Conservation (phyloP, 2,797 vertebrate genomes). For the Hoplostethus mediterraneus region DNA sequence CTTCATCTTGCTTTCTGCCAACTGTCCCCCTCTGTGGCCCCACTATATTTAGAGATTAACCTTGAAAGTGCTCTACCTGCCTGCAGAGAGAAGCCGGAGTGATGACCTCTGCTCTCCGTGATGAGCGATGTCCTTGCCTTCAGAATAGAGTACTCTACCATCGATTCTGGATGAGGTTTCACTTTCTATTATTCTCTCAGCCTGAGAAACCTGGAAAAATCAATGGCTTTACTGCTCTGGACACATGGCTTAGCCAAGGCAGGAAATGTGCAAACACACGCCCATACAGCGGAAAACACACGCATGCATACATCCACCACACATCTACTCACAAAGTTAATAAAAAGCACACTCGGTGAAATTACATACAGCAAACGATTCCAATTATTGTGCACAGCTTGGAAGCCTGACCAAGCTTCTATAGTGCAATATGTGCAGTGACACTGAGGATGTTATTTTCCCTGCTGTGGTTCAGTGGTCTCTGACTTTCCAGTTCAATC, state of each 20-base stretch:
- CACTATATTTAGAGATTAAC: constrained; percentile 67
- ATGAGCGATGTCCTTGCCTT: constrained; percentile 58
- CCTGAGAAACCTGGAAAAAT: constrained; percentile 62
- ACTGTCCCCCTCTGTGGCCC: constrained; percentile 19
- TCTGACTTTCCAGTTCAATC: constrained; percentile 31
- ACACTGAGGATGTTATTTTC: constrained; percentile 19
- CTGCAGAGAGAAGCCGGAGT: constrained; percentile 37
- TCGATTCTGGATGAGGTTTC: constrained; percentile 75
- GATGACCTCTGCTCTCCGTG: constrained; percentile 31
- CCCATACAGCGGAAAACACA: background rate
- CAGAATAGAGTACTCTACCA: constrained; percentile 59
- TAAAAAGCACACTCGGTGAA: constrained; percentile 1
- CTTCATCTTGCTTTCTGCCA: constrained; percentile 13
- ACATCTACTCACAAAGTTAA: background rate
- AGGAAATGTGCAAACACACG: constrained; percentile 17
- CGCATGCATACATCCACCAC: background rate
- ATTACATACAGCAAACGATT: background rate
- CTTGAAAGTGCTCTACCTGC: constrained; percentile 60
- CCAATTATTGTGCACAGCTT: background rate
- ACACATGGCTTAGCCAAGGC: constrained; percentile 32
- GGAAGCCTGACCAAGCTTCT: background rate
- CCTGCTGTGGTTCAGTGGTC: constrained; percentile 36
- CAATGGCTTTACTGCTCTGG: constrained; percentile 52
- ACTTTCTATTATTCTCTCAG: constrained; percentile 61
- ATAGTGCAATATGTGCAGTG: constrained; percentile 1